A percentile compares a stretch with the other conserved stretches of the same genome.
Evolutionary conservation across 2,888 invertebrate genomes (phyloP).

Genomic region (Hoplodrina ambigua): DNA sequence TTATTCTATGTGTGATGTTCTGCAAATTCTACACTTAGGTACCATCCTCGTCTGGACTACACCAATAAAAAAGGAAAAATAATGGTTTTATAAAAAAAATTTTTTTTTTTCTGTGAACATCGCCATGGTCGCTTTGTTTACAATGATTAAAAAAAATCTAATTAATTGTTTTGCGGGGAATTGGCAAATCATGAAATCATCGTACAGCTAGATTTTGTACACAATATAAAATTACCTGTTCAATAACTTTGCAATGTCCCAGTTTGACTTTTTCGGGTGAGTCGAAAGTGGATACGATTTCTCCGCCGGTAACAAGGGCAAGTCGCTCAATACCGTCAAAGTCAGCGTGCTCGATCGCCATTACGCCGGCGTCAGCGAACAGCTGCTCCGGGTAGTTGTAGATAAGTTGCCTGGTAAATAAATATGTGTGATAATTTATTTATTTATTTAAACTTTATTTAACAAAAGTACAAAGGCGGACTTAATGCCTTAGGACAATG

Average conservation of each 20-base stretch:
- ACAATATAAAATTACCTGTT: conserved; percentile 91
- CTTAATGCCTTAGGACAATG: too few relatives aligned
- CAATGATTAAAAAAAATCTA: background rate
- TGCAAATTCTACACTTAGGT: too few relatives aligned
- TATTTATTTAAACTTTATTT: too few relatives aligned
- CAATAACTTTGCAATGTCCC: conserved; percentile 98
- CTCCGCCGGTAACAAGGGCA: conserved; percentile 99
- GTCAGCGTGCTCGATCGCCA: conserved; percentile 99
- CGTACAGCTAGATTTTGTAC: too few relatives aligned
- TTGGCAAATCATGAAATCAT: background rate
- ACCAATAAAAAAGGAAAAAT: too few relatives aligned
- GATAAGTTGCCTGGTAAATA: conserved; percentile 95
- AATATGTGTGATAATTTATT: too few relatives aligned
- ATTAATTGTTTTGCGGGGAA: background rate
- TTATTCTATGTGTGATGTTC: background rate
- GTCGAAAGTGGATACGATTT: conserved; percentile 99
- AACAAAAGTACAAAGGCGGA: too few relatives aligned
- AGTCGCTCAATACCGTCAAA: conserved; percentile 99
- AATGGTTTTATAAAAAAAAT: too few relatives aligned
- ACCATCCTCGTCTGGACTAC: too few relatives aligned
- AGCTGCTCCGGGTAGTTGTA: conserved; percentile 99
- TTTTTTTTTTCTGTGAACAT: too few relatives aligned
- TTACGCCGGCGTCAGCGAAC: conserved; percentile 99
- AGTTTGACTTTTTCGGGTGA: conserved; percentile 97
- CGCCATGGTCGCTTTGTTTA: too few relatives aligned